Base-by-base conservation (phyloP, 2,888 invertebrate species). In the Eupithecia subumbrata region DNA sequence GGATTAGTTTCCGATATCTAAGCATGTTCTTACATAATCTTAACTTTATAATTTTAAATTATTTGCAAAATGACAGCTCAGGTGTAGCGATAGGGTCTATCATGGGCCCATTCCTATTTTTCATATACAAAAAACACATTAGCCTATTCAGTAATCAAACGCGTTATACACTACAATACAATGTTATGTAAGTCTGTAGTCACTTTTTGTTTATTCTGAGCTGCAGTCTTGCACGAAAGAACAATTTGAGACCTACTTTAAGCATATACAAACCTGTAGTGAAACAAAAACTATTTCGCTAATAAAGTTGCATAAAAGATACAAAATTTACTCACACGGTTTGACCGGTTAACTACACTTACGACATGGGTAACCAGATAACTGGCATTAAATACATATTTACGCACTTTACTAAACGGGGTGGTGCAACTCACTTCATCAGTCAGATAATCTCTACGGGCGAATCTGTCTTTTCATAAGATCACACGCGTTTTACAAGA, bases 331-430 rank as follows among this genome's bases (percentile, higher is more conserved):
- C 74, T 74, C 70, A 69, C 74, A 72, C 67, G 60, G 48, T 72
- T 77, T 60, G 43, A 69, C 74, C 64, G 69, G 74, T 72, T 77
- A 74, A 66, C 76, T 70, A 70, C 75, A 66, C 74, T 76, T 77
- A 74, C 77, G 60, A 77, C 72, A 82, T 80, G 30, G 52, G 7
- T 67, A 45, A 70, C 71, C 73, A 79, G 79, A 81, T 78, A 81
- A 76, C 74, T 79, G 76, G 74, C 71, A 78, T 79, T 75, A 76
- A 76, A 76, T 76, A 77, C 71, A 71, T 75, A 78, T 76, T 75
- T 76, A 71, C 74, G 37, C 63, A 66, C 69, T 68, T 78, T 76
- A 71, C 78, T 72, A 73, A 78, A 78, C 71, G 45, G 48, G 7
- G 37, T 72, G 40, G 69, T 63, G 78, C 64, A 16, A 37, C 43